phyloP scores from a whole-genome alignment of 2,888 invertebrate species.

The Leptarthrus brevirostris region DNA sequence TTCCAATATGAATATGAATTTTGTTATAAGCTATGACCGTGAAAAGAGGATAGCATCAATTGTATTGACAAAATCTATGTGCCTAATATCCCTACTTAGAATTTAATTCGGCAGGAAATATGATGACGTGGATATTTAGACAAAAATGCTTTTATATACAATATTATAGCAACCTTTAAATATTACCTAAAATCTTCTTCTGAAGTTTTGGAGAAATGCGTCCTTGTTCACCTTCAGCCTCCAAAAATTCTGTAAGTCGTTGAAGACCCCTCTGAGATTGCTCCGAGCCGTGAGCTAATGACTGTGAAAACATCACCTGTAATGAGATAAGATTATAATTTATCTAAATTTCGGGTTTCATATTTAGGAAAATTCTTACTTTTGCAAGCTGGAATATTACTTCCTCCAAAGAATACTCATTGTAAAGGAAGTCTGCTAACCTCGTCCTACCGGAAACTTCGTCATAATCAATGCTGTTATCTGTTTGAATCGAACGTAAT shows the following conservation, averaged over 20 bases:
- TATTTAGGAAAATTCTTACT: conserved; percentile 63
- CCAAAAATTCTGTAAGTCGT: conserved; percentile 79
- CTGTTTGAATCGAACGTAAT: conserved; percentile 54
- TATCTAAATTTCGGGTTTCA: conserved; percentile 28
- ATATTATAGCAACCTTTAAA: too few relatives aligned
- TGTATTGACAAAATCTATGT: too few relatives aligned
- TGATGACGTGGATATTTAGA: too few relatives aligned
- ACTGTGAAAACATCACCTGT: conserved; percentile 82
- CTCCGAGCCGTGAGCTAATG: conserved; percentile 76
- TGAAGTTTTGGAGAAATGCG: conserved; percentile 79
- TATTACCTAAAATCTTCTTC: conserved; percentile 80
- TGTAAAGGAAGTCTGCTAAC: conserved; percentile 78
- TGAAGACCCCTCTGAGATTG: conserved; percentile 78
- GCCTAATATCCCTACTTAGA: too few relatives aligned
- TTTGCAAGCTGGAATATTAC: conserved; percentile 84
- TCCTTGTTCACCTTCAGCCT: conserved; percentile 78
- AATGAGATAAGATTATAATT: conserved; percentile 42
- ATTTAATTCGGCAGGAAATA: too few relatives aligned
- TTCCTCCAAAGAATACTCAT: conserved; percentile 81
- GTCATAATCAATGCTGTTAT: conserved; percentile 70
- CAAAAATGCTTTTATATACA: too few relatives aligned
- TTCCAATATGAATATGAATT: too few relatives aligned
- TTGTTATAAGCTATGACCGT: too few relatives aligned
- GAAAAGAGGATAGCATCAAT: too few relatives aligned
- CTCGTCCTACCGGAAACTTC: conserved; percentile 77